Percentiles rank a stretch among this genome's conserved stretches.
These are phyloP conservation scores for Tragelaphus strepsiceros DNA, from an alignment of 2,113 vertebrate species.

Conservation along the genomic window DNA sequence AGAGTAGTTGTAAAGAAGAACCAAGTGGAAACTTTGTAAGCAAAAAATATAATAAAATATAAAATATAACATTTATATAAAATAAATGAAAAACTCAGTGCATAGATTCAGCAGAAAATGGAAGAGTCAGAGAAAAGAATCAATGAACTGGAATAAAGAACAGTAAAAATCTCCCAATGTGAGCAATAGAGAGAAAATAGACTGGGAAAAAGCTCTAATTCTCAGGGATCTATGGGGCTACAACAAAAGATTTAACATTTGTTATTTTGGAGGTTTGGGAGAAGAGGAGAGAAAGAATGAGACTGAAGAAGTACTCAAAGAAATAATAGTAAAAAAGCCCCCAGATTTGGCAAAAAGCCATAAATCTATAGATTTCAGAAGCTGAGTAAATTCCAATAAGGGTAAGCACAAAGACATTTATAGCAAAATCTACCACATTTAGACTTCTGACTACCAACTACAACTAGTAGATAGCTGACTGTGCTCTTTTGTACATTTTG, in stretches of 20 bases:
- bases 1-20: not conserved
- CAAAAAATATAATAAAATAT: not conserved
- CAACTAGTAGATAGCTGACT: no score
- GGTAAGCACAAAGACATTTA: not conserved
- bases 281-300: not conserved
- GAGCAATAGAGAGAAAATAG: not conserved
- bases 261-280: not conserved
- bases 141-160: not conserved
- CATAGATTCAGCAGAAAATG: not conserved
- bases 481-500: not conserved
- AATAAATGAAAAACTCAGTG: not conserved
- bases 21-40: not conserved
- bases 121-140: not conserved
- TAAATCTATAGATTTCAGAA: not conserved
- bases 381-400: not conserved
- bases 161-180: not conserved
- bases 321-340: not conserved
- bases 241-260: not conserved
- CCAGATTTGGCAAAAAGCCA: not conserved
- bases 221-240: not conserved
- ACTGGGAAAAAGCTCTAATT: not conserved
- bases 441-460: not conserved
- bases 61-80: not conserved
- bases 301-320: not conserved
- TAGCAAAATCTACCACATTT: not conserved